These are phyloP conservation scores for Myotis vivesi DNA, from an alignment of 2,797 vertebrate genomes.

Conservation along the genomic window DNA sequence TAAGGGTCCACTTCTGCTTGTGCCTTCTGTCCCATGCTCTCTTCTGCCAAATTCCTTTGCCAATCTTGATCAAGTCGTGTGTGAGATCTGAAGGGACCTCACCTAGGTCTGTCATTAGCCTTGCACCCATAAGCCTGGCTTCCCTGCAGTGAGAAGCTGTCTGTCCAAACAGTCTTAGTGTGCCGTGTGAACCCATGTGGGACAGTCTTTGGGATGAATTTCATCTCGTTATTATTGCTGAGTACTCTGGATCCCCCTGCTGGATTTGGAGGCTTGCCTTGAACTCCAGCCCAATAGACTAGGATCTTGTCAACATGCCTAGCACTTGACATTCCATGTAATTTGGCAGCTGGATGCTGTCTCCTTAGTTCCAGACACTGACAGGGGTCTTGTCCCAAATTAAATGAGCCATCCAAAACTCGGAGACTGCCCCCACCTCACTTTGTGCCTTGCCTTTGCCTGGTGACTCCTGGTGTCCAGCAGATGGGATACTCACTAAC, in stretches of 20 bases:
- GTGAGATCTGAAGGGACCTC: background rate
- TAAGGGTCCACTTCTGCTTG: background rate
- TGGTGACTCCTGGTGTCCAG: constrained; percentile 28
- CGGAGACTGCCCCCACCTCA: constrained; percentile 37
- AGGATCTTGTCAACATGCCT: constrained; percentile 65
- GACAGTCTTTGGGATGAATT: background rate
- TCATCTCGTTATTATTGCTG: constrained; percentile 37
- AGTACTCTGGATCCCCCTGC: background rate
- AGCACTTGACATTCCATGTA: constrained; percentile 62
- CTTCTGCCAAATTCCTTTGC: background rate
- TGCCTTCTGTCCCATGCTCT: background rate
- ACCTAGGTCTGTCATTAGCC: background rate
- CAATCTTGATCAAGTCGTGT: background rate
- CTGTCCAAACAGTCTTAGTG: background rate
- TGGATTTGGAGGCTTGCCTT: constrained; percentile 64
- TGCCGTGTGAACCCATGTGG: background rate
- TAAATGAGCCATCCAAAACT: constrained; percentile 71
- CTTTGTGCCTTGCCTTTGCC: constrained; percentile 2
- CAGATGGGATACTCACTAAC: constrained; percentile 64
- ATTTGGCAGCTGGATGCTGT: constrained; percentile 58
- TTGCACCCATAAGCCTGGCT: background rate
- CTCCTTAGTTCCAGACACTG: constrained; percentile 42
- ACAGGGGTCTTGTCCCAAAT: constrained; percentile 66
- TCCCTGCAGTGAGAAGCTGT: background rate
- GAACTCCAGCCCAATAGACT: constrained; percentile 58